Base-by-base conservation (phyloP, 2,797 vertebrate genomes). In the Schizopygopsis malacanthus region DNA sequence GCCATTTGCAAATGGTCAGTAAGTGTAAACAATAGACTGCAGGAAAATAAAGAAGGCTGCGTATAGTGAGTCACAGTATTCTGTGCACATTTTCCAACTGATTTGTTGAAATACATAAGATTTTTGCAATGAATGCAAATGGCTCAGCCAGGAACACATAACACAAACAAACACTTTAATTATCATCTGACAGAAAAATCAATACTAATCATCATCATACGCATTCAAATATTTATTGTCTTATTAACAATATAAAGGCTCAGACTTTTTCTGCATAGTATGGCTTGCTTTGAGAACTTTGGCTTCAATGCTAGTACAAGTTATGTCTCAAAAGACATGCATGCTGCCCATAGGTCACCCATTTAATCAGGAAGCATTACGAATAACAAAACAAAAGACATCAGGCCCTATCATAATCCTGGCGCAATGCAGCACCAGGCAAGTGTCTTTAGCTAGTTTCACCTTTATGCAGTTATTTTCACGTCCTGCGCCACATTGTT, bases 21-120 rank as follows among this genome's bases (percentile, higher is more conserved):
- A 72, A 73, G 41, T 59, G 6, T 61, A 61, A 73, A 61, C 39
- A 82, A 45, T 13, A 20, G 25, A 37, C 15, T 61, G 61, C 9
- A 8, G 69, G 3, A 13, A 43, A 56, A 56, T 20, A 43, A 82
- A 52, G 63, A 6, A 15, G 50, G 22, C 65, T 41, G 22, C 25
- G 15, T 8, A 45, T 71, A 39, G 37, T 73, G 84, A 81, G 54
- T 85, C 69, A 73, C 70, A 33, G 56, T 6, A 25, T 61, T 70
- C 59, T 45, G 25, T 22, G 52, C 28, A 41, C 16, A 6, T 61
- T 45, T 39, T 28, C 11, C 61, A 9, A 8, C 8, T 33, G 7
- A 28, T 56, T 67, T 73, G 3, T 80, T n/a, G 22, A 80, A 28
- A 80, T 50, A 41, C 5, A 50, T 65, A 22, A 33, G 9, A 33